A percentile compares a stretch with the other conserved stretches of the same genome.
phyloP scores from a whole-genome alignment of 2,888 invertebrate genomes.

The Cataglyphis livida region DNA sequence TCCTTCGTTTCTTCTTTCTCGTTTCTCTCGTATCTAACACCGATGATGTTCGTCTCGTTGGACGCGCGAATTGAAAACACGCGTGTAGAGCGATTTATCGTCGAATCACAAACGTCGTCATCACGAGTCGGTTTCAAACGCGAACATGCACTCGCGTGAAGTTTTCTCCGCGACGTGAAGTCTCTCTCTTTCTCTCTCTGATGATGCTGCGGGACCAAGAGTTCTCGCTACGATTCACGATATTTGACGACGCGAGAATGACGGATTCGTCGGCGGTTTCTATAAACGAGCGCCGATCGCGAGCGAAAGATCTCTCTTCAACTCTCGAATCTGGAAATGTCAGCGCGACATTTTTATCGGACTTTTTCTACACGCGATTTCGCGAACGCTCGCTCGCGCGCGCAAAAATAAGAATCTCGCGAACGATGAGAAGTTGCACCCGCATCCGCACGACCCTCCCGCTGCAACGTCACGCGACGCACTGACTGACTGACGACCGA shows the following conservation, averaged over 20 bases:
- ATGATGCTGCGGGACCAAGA: too few relatives aligned
- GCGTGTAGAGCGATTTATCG: neutral
- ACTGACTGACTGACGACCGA: slow-evolving; percentile 65
- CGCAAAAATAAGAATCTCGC: slow-evolving; percentile 1
- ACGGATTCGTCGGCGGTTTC: too few relatives aligned
- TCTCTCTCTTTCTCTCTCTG: too few relatives aligned
- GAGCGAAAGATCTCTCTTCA: neutral
- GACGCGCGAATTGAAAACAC: neutral
- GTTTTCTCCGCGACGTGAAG: too few relatives aligned
- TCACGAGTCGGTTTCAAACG: neutral
- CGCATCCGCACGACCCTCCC: slow-evolving; percentile 69
- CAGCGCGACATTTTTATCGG: neutral
- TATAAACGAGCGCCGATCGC: too few relatives aligned
- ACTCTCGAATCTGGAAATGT: neutral
- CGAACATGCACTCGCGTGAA: neutral
- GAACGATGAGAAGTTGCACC: slow-evolving; percentile 52
- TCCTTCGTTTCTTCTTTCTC: too few relatives aligned
- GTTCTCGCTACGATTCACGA: too few relatives aligned
- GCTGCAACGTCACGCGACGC: slow-evolving; percentile 54
- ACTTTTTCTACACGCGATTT: neutral
- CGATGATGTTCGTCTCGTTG: neutral
- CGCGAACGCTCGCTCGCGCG: neutral
- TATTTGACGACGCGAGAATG: too few relatives aligned
- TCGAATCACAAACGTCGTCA: neutral
- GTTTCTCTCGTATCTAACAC: neutral